Evolutionary conservation across 2,113 vertebrate species (phyloP).

Genomic region (Cottus gobio): DNA sequence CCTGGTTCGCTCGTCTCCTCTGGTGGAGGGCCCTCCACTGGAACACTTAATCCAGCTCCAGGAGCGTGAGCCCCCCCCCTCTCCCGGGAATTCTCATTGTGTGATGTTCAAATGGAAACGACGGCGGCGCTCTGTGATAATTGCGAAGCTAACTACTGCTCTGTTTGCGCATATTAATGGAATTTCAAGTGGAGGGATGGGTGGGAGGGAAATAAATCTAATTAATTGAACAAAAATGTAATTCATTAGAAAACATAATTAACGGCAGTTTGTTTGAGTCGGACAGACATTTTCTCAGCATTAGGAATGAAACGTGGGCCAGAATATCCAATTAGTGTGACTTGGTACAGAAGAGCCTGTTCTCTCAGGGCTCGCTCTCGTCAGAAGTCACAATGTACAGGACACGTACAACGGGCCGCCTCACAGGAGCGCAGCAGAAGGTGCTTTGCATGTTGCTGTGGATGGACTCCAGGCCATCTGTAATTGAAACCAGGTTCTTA

Average conservation of each 20-base stretch:
- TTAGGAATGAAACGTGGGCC: constrained; percentile 44
- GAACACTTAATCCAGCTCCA: constrained; percentile 69
- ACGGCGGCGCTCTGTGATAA: constrained; percentile 70
- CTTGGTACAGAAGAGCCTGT: constrained; percentile 42
- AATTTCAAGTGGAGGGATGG: constrained; percentile 18
- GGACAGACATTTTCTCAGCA: constrained; percentile 55
- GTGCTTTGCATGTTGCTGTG: constrained; percentile 42
- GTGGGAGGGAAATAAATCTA: constrained; percentile 33
- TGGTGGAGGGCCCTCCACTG: constrained; percentile 60
- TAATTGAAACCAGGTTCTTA: constrained; percentile 23
- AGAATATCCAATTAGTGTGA: constrained; percentile 64
- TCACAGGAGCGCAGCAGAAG: constrained; percentile 28
- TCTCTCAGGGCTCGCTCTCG: constrained; percentile 19
- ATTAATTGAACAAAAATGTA: constrained; percentile 77
- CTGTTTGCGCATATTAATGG: constrained; percentile 69
- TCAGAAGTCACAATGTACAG: constrained; percentile 20
- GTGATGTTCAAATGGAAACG: constrained; percentile 74
- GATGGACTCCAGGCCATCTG: constrained; percentile 47
- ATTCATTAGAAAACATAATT: constrained; percentile 78
- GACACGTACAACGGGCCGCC: constrained; percentile 29
- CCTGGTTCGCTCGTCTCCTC: constrained; percentile 27
- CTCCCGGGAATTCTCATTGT: constrained; percentile 72
- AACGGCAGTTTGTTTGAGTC: constrained; percentile 65
- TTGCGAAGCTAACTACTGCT: constrained; percentile 72
- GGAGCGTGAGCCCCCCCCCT: constrained; percentile 47